phyloP scores from a whole-genome alignment of 2,797 vertebrate genomes.

The Aldrovandia affinis region DNA sequence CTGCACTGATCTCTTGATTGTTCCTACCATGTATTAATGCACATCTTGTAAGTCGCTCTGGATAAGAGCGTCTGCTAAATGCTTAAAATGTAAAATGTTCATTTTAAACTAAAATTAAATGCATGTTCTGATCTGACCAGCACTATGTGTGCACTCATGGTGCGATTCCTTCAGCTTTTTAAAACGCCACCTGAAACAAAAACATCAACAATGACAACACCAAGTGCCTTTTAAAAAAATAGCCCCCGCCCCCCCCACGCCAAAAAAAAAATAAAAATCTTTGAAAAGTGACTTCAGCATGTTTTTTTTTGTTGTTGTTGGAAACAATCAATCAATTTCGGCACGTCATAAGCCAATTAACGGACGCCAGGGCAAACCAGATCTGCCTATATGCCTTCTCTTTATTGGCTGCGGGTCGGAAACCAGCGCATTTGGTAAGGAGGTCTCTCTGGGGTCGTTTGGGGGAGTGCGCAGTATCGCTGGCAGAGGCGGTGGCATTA shows the following conservation, averaged over 20 bases:
- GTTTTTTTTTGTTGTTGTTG: too few species aligned
- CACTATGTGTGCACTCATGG: too few species aligned
- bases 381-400: slow-evolving; percentile 12
- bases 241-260: too few species aligned
- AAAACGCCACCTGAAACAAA: neutral
- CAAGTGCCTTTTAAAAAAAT: neutral
- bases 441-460: slow-evolving; percentile 18
- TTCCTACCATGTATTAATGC: too few species aligned
- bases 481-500: slow-evolving; percentile 40
- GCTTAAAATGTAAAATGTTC: too few species aligned
- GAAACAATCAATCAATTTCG: neutral
- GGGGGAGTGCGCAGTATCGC: slow-evolving; percentile 6
- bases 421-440: neutral
- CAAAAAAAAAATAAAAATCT: neutral
- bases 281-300: neutral
- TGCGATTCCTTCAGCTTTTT: too few species aligned
- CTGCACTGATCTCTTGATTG: too few species aligned
- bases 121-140: neutral
- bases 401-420: neutral
- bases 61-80: too few species aligned
- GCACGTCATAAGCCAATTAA: neutral
- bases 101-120: neutral
- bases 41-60: too few species aligned
- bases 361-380: neutral
- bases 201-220: neutral